Evolutionary conservation across 2,888 invertebrate genomes (phyloP), one percentile per base, ranked within the genome.

Genomic region (Periphyllus acericola): DNA sequence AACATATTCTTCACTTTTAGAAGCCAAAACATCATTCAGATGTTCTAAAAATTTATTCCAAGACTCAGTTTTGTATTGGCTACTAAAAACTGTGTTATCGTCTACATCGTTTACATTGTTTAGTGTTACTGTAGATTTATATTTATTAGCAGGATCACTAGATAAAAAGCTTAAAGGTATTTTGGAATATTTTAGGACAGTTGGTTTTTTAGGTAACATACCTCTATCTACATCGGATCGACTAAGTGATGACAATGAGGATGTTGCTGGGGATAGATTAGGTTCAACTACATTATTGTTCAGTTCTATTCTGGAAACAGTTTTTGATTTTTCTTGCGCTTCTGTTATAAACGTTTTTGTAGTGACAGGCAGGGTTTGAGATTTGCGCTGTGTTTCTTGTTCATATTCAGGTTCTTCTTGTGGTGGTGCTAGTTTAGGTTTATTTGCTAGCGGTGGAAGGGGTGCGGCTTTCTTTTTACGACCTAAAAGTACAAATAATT

Each of bases 381-480:
- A 84, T 89, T 89, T 89, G 29, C 81, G 72, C 46, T 78, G 82
- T 25, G 55, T 17, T 40, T 11, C 32, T 19, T 46, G 68, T 68
- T 85, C 84, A n/a, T 46, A 29, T 83, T 83, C 83, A 11, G 85
- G 52, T 84, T 90, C 89, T 78, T 89, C 82, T 52, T 89, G 81
- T 21, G 90, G 89, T 46, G 89, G 83, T 74, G 89, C 78, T 52
- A 89, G 79, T 79, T 79, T 88, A 3, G 89, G 85, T 71, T 87
- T 89, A 8, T 81, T 83, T 17, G 89, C 87, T 34, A 90, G 90
- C 21, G 93, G 93, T 32, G 93, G 92, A 46, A 93, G 93, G 3
- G 94, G 94, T 21, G 93, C 93, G 90, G 93, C 93, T 91, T 94
- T 94, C 91, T 94, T 94, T 89, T 93, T 91, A 71, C 92, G 92